These are phyloP conservation scores for Jaculus jaculus DNA, from an alignment of 2,113 vertebrate genomes.

Conservation along the genomic window DNA sequence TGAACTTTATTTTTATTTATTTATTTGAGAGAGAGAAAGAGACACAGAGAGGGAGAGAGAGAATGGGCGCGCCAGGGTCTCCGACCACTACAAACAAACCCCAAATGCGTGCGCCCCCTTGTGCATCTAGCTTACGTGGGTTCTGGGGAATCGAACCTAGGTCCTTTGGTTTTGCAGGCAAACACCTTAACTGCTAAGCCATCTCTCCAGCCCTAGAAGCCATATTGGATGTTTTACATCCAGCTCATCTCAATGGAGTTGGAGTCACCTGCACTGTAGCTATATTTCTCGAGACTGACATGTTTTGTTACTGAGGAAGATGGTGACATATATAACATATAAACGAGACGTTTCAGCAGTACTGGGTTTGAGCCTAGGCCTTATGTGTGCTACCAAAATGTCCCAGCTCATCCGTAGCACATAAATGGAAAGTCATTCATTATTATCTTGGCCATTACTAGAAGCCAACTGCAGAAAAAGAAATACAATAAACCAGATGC, in stretches of 20 bases:
- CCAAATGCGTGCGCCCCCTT: no score
- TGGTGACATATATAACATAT: neutral
- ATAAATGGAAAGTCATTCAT: neutral
- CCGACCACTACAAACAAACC: no score
- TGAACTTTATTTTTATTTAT: no score
- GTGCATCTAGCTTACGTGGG: no score
- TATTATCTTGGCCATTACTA: neutral
- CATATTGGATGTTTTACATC: neutral
- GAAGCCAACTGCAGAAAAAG: neutral
- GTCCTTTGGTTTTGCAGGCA: no score
- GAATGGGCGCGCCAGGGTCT: no score
- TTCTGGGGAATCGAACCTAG: no score
- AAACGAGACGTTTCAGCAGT: neutral
- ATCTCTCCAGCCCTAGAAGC: neutral
- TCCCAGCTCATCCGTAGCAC: neutral
- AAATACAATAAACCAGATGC: neutral
- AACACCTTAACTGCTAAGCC: no score
- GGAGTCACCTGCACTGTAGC: neutral
- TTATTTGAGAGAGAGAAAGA: no score
- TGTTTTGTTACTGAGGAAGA: conserved; percentile 22
- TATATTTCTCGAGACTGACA: neutral
- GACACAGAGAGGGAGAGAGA: no score
- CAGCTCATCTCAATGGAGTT: neutral
- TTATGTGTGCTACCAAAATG: no score
- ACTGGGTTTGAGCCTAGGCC: no score